A percentile compares a stretch with the other conserved stretches of the same genome.
Evolutionary conservation across 2,797 vertebrate species (phyloP).

Genomic region (Forpus xanthops): DNA sequence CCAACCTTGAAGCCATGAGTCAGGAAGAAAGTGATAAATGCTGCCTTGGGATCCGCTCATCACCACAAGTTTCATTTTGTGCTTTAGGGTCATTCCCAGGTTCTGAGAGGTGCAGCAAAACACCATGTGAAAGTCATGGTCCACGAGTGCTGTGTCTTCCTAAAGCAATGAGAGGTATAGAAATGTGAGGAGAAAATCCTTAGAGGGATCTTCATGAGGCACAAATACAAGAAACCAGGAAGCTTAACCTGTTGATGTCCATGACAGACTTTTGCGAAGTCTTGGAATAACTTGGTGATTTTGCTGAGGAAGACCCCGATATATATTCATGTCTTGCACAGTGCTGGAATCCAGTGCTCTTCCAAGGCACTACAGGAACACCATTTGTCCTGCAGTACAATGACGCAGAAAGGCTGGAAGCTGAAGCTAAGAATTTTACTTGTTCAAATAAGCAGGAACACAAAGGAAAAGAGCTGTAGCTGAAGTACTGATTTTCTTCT

Average conservation of each 20-base stretch:
- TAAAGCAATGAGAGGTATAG: background rate
- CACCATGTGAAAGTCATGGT: background rate
- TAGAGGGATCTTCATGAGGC: background rate
- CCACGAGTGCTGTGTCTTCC: rapidly evolving
- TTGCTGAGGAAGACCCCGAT: background rate
- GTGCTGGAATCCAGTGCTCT: background rate
- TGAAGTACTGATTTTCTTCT: background rate
- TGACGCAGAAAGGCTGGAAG: background rate
- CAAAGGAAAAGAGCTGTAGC: background rate
- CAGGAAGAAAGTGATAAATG: background rate
- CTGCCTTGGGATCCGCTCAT: background rate
- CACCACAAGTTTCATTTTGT: background rate
- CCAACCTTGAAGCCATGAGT: background rate
- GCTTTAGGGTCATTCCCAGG: background rate
- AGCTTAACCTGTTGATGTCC: background rate
- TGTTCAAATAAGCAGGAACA: background rate
- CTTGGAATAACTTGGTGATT: background rate
- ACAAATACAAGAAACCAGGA: background rate
- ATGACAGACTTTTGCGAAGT: background rate
- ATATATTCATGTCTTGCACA: rapidly evolving
- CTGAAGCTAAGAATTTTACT: background rate
- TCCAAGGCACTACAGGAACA: background rate
- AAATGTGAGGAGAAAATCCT: background rate
- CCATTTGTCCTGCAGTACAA: background rate
- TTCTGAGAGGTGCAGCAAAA: background rate